Percentiles rank a stretch among this genome's conserved stretches.
Evolutionary conservation across 2,888 invertebrate species (phyloP).

Genomic region (Epinotia bilunana): DNA sequence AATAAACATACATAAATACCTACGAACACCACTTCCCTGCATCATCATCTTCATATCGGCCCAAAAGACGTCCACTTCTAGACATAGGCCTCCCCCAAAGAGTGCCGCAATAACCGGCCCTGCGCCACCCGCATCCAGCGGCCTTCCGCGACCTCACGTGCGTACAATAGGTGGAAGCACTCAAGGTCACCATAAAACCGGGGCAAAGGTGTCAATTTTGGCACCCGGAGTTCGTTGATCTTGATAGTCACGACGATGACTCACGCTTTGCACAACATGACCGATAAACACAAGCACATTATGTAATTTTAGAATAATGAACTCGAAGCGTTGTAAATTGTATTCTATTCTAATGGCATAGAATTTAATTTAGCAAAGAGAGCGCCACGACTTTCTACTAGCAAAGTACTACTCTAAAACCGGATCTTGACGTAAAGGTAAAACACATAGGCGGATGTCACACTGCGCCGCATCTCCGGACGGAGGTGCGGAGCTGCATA

Average conservation of each 20-base stretch:
- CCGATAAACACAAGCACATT: conserved; percentile 69
- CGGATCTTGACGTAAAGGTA: conserved; percentile 56
- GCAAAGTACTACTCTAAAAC: conserved; percentile 60
- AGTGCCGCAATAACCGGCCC: too few species aligned
- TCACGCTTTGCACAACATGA: conserved; percentile 55
- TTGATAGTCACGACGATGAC: conserved; percentile 32
- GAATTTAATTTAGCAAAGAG: conserved; percentile 38
- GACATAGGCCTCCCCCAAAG: too few species aligned
- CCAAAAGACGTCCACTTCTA: too few species aligned
- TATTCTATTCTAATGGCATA: conserved; percentile 34
- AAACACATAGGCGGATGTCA: too few species aligned
- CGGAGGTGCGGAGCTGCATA: too few species aligned
- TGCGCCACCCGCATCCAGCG: too few species aligned
- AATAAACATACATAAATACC: too few species aligned
- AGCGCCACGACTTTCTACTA: conserved; percentile 61
- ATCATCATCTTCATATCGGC: too few species aligned
- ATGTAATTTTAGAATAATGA: conserved; percentile 54
- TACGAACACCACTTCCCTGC: too few species aligned
- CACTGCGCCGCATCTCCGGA: too few species aligned
- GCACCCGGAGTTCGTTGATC: conserved; percentile 38
- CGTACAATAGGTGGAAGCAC: background rate
- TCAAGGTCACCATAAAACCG: conserved; percentile 6
- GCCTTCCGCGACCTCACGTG: too few species aligned
- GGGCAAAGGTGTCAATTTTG: conserved; percentile 31
- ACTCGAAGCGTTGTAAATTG: conserved; percentile 31